These are phyloP conservation scores for Motacilla alba DNA, from an alignment of 2,113 vertebrate genomes.

Conservation along the genomic window DNA sequence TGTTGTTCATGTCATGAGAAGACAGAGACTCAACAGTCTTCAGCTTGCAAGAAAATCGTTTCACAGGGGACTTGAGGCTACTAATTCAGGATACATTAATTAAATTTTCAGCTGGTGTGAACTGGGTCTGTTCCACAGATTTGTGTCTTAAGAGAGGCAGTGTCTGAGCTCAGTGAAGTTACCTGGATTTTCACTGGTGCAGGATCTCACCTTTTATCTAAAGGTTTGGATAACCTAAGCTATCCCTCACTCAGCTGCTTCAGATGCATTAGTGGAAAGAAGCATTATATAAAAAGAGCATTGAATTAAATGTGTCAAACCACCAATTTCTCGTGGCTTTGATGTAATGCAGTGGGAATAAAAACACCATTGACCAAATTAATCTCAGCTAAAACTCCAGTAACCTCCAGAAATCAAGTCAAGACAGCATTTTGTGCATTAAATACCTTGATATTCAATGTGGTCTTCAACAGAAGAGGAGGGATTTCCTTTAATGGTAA, in stretches of 20 bases:
- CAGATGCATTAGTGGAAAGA: not conserved
- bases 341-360: not conserved
- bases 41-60: not conserved
- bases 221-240: not conserved
- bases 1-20: not conserved
- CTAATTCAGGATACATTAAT: not conserved
- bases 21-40: not conserved
- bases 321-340: not conserved
- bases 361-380: not conserved
- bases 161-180: not conserved
- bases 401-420: not conserved
- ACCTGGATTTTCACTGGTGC: not conserved
- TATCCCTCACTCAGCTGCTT: not conserved
- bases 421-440: not conserved
- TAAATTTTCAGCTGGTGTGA: not conserved
- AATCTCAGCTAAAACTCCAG: not conserved
- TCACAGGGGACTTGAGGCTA: not conserved
- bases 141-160: not conserved
- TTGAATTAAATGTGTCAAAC: not conserved
- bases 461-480: constrained; percentile 88
- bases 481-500: constrained; percentile 85
- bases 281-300: not conserved
- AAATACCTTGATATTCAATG: constrained; percentile 87
- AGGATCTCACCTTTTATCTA: not conserved
- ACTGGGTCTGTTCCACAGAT: not conserved